Evolutionary conservation across 2,797 vertebrate species (phyloP).

Genomic region (Crypturellus tataupa): DNA sequence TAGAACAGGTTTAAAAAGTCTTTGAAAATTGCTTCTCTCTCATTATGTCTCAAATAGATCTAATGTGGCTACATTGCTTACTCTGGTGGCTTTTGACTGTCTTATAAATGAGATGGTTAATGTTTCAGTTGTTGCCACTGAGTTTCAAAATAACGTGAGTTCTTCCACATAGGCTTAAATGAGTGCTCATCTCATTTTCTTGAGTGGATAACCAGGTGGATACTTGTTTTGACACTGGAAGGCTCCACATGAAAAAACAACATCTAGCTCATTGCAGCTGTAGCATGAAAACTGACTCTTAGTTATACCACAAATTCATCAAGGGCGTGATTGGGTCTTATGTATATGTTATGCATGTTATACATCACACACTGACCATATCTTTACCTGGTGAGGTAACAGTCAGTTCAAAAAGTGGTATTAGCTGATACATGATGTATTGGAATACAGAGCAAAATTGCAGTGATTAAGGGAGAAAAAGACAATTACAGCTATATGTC

Average conservation of each 20-base stretch:
- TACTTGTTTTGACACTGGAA: background rate
- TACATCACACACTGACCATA: background rate
- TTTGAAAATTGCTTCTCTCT: background rate
- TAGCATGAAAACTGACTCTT: background rate
- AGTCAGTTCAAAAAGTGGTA: background rate
- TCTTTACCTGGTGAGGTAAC: background rate
- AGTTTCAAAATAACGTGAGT: background rate
- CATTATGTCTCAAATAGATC: background rate
- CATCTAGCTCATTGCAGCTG: background rate
- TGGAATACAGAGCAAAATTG: background rate
- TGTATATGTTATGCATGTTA: fast-evolving
- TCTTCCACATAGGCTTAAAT: background rate
- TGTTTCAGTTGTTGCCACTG: background rate
- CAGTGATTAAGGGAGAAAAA: background rate
- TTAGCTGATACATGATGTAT: background rate
- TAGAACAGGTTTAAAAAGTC: background rate
- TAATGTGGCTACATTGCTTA: background rate
- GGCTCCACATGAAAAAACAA: background rate
- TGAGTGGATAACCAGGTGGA: background rate
- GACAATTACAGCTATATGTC: background rate
- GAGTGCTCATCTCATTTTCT: background rate
- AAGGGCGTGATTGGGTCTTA: background rate
- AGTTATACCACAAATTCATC: background rate
- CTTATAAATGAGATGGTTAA: background rate
- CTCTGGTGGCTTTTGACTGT: background rate